A percentile compares a stretch with the other conserved stretches of the same genome.
Evolutionary conservation across 2,113 vertebrate species (phyloP).

Genomic region (Microcebus ravelobensis): DNA sequence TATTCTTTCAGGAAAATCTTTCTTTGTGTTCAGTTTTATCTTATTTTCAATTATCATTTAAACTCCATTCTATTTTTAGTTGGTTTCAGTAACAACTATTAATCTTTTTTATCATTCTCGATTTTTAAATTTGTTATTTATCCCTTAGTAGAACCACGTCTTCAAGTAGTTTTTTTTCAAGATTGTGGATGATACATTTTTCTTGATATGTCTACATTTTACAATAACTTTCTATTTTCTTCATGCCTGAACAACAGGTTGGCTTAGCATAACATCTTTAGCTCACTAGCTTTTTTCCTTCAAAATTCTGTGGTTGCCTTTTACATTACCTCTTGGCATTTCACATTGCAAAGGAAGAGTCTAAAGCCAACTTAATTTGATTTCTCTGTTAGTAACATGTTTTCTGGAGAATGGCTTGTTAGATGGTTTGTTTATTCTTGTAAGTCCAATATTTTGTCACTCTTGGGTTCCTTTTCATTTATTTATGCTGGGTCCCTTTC

Average conservation of each 20-base stretch:
- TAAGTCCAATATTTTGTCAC: conserved; percentile 12
- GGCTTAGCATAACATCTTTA: conserved; percentile 1
- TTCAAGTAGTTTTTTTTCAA: not conserved
- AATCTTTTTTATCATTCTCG: not conserved
- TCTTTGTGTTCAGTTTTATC: not conserved
- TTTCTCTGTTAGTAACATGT: conserved; percentile 29
- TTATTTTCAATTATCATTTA: conserved; percentile 7
- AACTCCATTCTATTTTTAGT: not conserved
- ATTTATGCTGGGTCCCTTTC: not conserved
- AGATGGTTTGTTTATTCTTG: conserved; percentile 9
- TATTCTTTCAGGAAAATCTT: not conserved
- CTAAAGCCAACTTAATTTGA: not conserved
- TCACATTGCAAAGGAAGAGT: not conserved
- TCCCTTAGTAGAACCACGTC: not conserved
- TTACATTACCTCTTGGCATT: conserved; percentile 15
- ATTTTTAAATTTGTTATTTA: conserved; percentile 23
- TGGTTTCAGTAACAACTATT: not conserved
- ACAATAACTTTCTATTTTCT: conserved; percentile 50
- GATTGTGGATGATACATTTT: not conserved
- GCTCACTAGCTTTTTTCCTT: conserved; percentile 4
- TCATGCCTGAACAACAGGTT: conserved; percentile 20
- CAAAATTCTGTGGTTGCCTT: conserved; percentile 15
- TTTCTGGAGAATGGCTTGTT: conserved; percentile 17
- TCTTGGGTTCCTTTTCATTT: conserved; percentile 42
- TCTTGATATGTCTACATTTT: not conserved